A percentile compares a stretch with the other conserved stretches of the same genome.
Conservation (phyloP, 2,888 invertebrate genomes). For the Sarcophaga subvicina region DNA sequence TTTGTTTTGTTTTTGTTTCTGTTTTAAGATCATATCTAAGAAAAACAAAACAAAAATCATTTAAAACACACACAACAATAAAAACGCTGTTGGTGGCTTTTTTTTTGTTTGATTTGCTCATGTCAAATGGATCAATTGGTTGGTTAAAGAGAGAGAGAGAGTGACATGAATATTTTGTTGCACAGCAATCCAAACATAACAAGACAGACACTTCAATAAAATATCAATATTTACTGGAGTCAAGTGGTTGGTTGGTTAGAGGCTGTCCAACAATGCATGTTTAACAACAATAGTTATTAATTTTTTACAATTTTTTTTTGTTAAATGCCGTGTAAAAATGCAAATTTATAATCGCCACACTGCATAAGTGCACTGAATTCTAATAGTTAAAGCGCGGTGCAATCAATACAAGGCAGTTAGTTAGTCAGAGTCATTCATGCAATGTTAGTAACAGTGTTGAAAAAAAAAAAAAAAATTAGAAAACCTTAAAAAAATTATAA, state of each 20-base stretch:
- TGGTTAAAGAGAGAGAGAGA: conserved; percentile 4
- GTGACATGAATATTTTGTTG: too few relatives aligned
- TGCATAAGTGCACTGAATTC: background rate
- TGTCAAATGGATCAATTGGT: conserved; percentile 66
- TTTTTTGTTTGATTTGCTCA: conserved; percentile 47
- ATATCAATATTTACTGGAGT: conserved; percentile 38
- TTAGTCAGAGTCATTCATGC: background rate
- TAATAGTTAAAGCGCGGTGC: background rate
- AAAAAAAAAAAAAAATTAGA: conserved; percentile 5
- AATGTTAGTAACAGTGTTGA: conserved; percentile 21
- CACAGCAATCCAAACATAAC: too few relatives aligned
- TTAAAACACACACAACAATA: background rate
- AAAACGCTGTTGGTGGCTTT: conserved; percentile 64
- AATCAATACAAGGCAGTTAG: background rate
- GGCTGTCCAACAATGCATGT: conserved; percentile 24
- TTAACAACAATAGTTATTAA: conserved; percentile 42
- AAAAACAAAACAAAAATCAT: background rate
- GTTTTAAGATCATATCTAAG: conserved; percentile 50
- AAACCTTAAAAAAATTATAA: too few relatives aligned
- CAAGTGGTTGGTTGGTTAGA: background rate
- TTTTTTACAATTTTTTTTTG: too few relatives aligned
- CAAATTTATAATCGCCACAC: background rate
- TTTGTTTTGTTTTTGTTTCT: background rate
- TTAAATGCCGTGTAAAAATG: background rate
- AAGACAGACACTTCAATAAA: background rate